phyloP scores from a whole-genome alignment of 2,888 invertebrate genomes.

The Limnephilus lunatus region DNA sequence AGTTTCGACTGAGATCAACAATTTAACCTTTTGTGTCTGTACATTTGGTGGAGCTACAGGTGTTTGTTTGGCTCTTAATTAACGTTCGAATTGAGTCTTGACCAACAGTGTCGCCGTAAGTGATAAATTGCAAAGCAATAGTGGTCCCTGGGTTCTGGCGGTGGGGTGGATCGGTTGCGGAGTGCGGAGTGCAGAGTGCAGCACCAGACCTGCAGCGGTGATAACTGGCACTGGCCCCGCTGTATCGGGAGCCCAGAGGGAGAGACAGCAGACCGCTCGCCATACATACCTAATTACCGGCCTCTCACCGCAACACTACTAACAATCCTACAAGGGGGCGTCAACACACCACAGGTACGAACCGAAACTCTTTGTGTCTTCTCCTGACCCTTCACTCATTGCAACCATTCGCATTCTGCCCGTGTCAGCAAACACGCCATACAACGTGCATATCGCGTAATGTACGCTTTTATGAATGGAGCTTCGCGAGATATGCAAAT shows the following conservation, averaged over 20 bases:
- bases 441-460: background rate
- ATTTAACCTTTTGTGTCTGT: background rate
- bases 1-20: background rate
- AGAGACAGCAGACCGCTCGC: background rate
- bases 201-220: constrained; percentile 20
- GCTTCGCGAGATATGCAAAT: background rate
- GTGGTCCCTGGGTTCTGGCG: background rate
- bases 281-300: background rate
- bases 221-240: constrained; percentile 16
- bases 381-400: background rate
- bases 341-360: background rate
- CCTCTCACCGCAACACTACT: background rate
- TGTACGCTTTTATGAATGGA: background rate
- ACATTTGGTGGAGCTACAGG: constrained; percentile 28
- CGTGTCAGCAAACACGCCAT: background rate
- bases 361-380: background rate
- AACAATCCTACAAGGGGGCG: background rate
- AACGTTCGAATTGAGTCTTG: constrained; percentile 23
- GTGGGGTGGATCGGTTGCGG: background rate
- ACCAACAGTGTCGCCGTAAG: constrained; percentile 11
- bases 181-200: background rate
- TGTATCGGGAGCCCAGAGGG: constrained; percentile 30
- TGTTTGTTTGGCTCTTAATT: constrained; percentile 46
- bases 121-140: constrained; percentile 32
- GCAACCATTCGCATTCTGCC: background rate